Evolutionary conservation across 1,140 invertebrate genomes (phyloP), one percentile per base, ranked within the genome.

Genomic region (Bombus huntii): DNA sequence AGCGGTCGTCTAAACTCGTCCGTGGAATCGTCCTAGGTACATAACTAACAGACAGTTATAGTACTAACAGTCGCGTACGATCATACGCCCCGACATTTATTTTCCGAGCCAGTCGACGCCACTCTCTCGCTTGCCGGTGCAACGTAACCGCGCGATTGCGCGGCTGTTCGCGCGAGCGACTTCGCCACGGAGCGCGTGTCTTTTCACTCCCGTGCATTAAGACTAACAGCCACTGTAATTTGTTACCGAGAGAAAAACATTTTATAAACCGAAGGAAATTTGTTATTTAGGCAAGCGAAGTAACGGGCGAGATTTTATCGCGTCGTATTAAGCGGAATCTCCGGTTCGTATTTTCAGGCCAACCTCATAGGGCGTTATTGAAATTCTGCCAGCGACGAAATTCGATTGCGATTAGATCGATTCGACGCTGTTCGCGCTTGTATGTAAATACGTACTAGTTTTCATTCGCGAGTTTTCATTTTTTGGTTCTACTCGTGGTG

Each of bases 331-430:
- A 77, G 12, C 34, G 75, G 76, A 78, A 78, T 78, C 59, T 10
- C 39, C 76, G 59, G 34, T 57, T 75, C 39, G 57, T 34, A 57
- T 62, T 77, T n/a, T 15, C 0, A 18, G 25, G 34, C 12, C 25
- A 13, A 22, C 34, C 53, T 77, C 53, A 15, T 31, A 59, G 6
- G 34, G 28, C 13, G 25, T 77, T 77, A 77, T 62, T 62, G 75
- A 62, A 77, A 77, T 77, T 59, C 75, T 42, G 57, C 75, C 53
- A 77, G 53, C 75, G 34, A 62, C 34, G 57, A 62, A 77, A 77
- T 77, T 77, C 53, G 53, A 62, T 77, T n/a, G 57, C 75, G 75
- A 77, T 77, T 77, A 77, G 37, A 77, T 62, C 53, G 75, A 57
- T 34, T 25, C 25, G 15, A 18, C 31, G 75, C 31, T 77, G 57